phyloP scores from a whole-genome alignment of 2,888 invertebrate species.

The Sminthurides aquaticus region DNA sequence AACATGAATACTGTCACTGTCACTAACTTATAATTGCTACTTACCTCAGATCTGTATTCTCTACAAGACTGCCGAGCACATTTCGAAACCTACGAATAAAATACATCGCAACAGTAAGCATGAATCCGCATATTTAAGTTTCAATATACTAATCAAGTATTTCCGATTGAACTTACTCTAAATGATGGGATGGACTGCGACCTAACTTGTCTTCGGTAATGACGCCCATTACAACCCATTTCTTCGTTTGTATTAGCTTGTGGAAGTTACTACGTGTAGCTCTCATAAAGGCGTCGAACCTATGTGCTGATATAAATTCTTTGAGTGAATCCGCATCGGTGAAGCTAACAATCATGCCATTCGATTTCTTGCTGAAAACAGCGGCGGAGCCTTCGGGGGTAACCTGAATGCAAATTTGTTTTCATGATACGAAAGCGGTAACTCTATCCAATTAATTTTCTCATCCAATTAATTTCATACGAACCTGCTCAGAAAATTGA shows the following conservation, averaged over 20 bases:
- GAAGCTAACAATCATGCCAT: conserved; percentile 1
- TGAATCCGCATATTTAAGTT: neutral
- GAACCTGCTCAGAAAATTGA: conserved; percentile 3
- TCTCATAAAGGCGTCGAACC: conserved; percentile 78
- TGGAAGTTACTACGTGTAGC: conserved; percentile 67
- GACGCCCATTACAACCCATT: conserved; percentile 78
- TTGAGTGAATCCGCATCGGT: conserved; percentile 4
- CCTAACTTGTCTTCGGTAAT: conserved; percentile 79
- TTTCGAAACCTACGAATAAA: conserved; percentile 17
- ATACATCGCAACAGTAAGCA: too few relatives aligned
- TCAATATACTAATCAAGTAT: neutral
- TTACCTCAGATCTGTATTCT: conserved; percentile 4
- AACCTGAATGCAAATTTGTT: neutral
- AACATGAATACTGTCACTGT: too few relatives aligned
- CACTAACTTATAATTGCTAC: neutral
- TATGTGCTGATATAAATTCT: conserved; percentile 10
- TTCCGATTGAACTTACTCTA: conserved; percentile 10
- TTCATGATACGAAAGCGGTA: neutral
- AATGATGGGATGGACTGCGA: conserved; percentile 50
- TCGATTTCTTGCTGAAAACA: conserved; percentile 12
- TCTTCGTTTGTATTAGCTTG: conserved; percentile 73
- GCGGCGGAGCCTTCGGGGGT: neutral
- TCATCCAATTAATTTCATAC: too few relatives aligned
- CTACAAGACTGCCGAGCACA: conserved; percentile 6
- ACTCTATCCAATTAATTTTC: neutral